phyloP scores from a whole-genome alignment of 2,113 vertebrate species.

The Nestor notabilis region DNA sequence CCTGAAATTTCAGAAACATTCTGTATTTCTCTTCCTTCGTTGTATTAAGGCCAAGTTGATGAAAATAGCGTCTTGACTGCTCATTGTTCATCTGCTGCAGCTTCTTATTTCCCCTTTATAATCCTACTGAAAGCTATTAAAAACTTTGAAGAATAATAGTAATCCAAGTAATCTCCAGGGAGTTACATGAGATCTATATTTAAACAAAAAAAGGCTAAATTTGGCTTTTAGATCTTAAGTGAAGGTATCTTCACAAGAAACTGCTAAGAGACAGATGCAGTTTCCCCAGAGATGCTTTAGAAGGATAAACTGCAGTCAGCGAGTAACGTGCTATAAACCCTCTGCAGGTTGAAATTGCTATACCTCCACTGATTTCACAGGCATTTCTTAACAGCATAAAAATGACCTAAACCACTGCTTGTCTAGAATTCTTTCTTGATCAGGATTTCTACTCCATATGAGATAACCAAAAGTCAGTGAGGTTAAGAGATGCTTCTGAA shows the following conservation, averaged over 20 bases:
- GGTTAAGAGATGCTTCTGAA: background rate
- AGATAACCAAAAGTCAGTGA: background rate
- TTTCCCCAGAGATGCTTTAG: background rate
- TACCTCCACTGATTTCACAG: background rate
- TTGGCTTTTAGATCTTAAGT: background rate
- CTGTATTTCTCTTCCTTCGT: background rate
- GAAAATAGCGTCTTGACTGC: background rate
- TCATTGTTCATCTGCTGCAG: background rate
- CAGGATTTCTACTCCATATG: background rate
- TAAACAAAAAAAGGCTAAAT: background rate
- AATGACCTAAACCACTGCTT: background rate
- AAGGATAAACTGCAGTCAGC: background rate
- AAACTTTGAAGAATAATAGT: background rate
- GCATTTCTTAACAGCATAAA: background rate
- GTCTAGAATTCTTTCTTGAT: background rate
- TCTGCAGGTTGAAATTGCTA: background rate
- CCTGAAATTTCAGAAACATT: background rate
- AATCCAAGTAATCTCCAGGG: background rate
- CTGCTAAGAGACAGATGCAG: background rate
- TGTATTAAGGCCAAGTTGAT: background rate
- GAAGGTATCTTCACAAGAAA: background rate
- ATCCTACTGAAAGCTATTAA: background rate
- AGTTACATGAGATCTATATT: background rate
- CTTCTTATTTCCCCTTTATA: background rate
- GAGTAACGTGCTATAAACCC: background rate